A percentile compares a stretch with the other conserved stretches of the same genome.
phyloP scores from a whole-genome alignment of 2,888 invertebrate species.

The Eupithecia tripunctaria region DNA sequence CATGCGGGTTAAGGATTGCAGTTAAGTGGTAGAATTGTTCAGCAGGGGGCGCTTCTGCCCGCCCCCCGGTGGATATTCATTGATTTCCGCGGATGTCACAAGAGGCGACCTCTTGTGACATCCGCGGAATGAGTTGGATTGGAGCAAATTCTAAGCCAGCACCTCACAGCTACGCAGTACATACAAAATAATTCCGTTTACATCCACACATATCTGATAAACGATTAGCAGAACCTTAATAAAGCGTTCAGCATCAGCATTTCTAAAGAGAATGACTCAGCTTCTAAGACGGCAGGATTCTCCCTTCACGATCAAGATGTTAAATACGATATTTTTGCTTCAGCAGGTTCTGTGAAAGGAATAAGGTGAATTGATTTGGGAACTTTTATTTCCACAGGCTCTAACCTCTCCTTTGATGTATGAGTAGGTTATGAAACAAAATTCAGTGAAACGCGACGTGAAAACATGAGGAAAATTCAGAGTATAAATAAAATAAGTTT shows the following conservation, averaged over 20 bases:
- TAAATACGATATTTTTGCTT: slow-evolving; percentile 64
- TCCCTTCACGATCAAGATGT: slow-evolving; percentile 70
- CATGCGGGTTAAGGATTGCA: too few relatives aligned
- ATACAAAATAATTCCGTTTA: not conserved
- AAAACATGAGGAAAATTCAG: slow-evolving; percentile 7
- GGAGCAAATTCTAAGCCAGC: too few relatives aligned
- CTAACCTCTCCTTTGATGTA: not conserved
- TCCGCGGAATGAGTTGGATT: too few relatives aligned
- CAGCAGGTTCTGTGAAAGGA: slow-evolving; percentile 45
- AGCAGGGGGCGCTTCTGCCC: too few relatives aligned
- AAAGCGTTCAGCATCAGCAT: slow-evolving; percentile 43
- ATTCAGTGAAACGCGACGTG: not conserved
- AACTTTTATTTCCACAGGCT: not conserved
- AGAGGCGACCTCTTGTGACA: too few relatives aligned
- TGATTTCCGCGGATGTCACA: too few relatives aligned
- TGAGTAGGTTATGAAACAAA: not conserved
- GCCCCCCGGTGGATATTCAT: too few relatives aligned
- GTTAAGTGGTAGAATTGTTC: too few relatives aligned
- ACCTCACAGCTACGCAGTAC: too few relatives aligned
- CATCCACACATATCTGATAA: slow-evolving; percentile 1
- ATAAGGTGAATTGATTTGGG: slow-evolving; percentile 16
- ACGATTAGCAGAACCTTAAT: slow-evolving; percentile 33
- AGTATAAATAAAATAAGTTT: not conserved
- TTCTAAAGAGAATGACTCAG: slow-evolving; percentile 65
- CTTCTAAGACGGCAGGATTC: slow-evolving; percentile 58